phyloP scores from a whole-genome alignment of 2,888 invertebrate genomes.

The Nomada fabriciana region DNA sequence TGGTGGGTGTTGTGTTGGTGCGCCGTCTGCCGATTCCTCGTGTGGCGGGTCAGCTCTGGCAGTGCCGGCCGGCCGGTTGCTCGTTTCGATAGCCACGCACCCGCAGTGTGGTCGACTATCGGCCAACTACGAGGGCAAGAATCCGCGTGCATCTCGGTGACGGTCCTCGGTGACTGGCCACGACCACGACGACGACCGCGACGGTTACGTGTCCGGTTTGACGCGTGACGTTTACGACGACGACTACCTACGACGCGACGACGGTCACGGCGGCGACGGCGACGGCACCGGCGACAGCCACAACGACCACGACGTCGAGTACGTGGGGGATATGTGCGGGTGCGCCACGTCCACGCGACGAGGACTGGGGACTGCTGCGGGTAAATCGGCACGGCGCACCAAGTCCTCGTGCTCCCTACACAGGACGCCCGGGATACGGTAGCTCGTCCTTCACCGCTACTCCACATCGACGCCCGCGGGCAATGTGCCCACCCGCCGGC shows the following conservation, averaged over 20 bases:
- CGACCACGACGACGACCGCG: conserved; percentile 47
- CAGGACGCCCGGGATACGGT: conserved; percentile 78
- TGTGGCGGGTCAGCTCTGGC: conserved; percentile 48
- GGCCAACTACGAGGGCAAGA: conserved; percentile 75
- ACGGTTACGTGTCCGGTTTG: conserved; percentile 37
- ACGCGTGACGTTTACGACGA: conserved; percentile 33
- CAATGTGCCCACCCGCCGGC: conserved; percentile 84
- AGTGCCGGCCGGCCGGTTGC: conserved; percentile 66
- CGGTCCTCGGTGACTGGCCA: conserved; percentile 49
- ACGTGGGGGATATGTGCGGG: conserved; percentile 78
- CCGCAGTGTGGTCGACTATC: conserved; percentile 79
- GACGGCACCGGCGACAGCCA: conserved; percentile 51
- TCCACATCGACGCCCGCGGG: conserved; percentile 83
- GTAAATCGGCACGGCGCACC: conserved; percentile 74
- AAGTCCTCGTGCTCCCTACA: conserved; percentile 73
- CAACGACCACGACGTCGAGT: conserved; percentile 62
- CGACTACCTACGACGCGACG: conserved; percentile 26
- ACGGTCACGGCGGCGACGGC: conserved; percentile 43
- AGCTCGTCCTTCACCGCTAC: conserved; percentile 81
- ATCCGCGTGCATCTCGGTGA: conserved; percentile 65
- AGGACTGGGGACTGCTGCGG: conserved; percentile 77
- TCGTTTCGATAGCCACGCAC: conserved; percentile 63
- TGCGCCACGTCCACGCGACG: conserved; percentile 75
- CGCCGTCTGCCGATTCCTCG: conserved; percentile 65
- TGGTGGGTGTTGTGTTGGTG: conserved; percentile 69